These are phyloP conservation scores for Todiramphus chloris DNA, from an alignment of 2,113 vertebrate genomes.

Conservation along the genomic window DNA sequence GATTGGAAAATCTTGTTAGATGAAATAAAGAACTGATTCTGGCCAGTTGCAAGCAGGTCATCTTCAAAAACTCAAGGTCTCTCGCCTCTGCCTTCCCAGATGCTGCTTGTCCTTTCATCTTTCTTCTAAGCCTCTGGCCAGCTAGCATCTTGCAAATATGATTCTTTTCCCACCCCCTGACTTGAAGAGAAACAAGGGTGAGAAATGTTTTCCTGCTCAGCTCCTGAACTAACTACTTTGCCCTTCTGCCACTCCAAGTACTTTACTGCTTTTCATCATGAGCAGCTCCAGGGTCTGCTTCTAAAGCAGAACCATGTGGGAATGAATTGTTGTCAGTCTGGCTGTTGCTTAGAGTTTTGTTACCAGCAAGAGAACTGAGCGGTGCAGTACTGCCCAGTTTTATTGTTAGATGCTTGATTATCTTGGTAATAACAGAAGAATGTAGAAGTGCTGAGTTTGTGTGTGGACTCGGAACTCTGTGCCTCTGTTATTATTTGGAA, in stretches of 20 bases:
- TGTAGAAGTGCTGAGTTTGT: neutral
- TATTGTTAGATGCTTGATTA: neutral
- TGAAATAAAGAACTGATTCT: neutral
- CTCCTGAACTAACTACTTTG: constrained; percentile 28
- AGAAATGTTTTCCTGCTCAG: constrained; percentile 31
- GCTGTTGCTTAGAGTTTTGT: neutral
- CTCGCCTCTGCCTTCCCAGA: neutral
- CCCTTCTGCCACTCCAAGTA: constrained; percentile 22
- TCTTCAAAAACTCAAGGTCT: constrained; percentile 1
- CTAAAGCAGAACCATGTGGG: constrained; percentile 8
- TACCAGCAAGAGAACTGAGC: neutral
- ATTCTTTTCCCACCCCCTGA: neutral
- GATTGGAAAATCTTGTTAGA: neutral
- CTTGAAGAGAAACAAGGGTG: constrained; percentile 2
- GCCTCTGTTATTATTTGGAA: neutral
- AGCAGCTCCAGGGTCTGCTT: constrained; percentile 10
- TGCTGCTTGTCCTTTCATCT: constrained; percentile 30
- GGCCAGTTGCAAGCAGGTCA: neutral
- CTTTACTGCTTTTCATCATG: constrained; percentile 37
- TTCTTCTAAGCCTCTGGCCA: constrained; percentile 13
- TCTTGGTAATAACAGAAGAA: neutral
- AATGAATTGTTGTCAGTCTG: constrained; percentile 30
- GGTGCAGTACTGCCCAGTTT: neutral
- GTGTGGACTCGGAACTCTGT: neutral
- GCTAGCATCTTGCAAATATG: neutral